A percentile compares a stretch with the other conserved stretches of the same genome.
Evolutionary conservation across 1,140 invertebrate genomes (phyloP).

Genomic region (Rhagoletis pomonella): DNA sequence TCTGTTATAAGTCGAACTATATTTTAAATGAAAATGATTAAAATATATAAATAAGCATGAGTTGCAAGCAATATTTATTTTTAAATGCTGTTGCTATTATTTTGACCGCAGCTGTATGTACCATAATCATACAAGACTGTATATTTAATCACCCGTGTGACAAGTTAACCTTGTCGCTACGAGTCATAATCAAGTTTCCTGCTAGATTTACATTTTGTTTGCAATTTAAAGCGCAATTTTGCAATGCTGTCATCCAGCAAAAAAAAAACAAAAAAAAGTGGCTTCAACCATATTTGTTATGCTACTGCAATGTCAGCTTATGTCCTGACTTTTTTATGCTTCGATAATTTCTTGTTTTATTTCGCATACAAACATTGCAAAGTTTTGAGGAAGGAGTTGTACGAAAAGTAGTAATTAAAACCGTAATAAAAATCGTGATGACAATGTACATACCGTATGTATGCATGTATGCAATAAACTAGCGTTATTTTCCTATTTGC

Average conservation of each 20-base stretch:
- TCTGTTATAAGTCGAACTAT: no score
- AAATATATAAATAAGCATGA: no score
- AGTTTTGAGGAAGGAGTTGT: neutral
- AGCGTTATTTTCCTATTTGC: neutral
- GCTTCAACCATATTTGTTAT: constrained; percentile 10
- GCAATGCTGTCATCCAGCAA: neutral
- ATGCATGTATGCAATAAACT: neutral
- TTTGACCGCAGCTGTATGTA: no score
- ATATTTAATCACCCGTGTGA: neutral
- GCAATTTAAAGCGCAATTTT: neutral
- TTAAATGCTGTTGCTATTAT: no score
- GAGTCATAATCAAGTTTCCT: constrained; percentile 14
- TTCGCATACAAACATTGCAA: neutral
- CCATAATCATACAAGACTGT: neutral
- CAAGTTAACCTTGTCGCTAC: constrained; percentile 15
- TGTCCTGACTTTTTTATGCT: constrained; percentile 25
- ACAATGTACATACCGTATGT: neutral
- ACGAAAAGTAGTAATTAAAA: constrained; percentile 1
- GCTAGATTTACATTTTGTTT: neutral
- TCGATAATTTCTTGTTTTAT: neutral
- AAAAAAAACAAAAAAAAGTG: neutral
- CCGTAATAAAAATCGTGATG: constrained; percentile 10
- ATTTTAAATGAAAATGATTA: no score
- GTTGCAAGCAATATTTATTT: no score
- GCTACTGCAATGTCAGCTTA: constrained; percentile 39